phyloP scores from a whole-genome alignment of 2,888 invertebrate genomes.

The Morinoia aosen region DNA sequence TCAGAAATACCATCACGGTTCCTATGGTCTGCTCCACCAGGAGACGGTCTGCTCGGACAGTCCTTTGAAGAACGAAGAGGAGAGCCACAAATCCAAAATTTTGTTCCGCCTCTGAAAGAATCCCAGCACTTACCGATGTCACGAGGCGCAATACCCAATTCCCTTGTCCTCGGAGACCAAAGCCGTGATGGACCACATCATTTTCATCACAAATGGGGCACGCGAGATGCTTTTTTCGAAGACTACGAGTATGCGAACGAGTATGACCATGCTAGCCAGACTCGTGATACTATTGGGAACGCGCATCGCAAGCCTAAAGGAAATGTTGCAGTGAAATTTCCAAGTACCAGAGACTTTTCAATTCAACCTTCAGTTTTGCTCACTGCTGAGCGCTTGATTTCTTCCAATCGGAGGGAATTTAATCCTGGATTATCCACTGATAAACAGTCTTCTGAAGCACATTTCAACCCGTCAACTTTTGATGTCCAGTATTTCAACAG shows the following conservation, averaged over 20 bases:
- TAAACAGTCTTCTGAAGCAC: neutral
- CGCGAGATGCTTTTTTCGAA: neutral
- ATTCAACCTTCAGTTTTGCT: neutral
- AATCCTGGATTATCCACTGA: neutral
- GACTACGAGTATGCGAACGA: neutral
- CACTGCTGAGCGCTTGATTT: neutral
- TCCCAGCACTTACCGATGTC: neutral
- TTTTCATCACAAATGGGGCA: neutral
- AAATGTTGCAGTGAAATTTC: neutral
- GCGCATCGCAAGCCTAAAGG: neutral
- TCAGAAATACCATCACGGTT: neutral
- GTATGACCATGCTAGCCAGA: neutral
- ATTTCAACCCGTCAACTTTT: neutral
- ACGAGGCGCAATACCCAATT: neutral
- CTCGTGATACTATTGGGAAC: neutral
- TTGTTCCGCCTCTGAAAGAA: neutral
- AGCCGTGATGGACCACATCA: neutral
- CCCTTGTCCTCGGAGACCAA: neutral
- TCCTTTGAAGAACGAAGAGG: neutral
- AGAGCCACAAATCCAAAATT: neutral
- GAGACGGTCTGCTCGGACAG: neutral
- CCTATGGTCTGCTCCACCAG: neutral
- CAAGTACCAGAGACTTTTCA: neutral
- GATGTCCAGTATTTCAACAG: constrained; percentile 13
- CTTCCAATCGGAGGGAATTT: neutral